Percentiles rank a stretch among this genome's conserved stretches.
phyloP scores from a whole-genome alignment of 2,113 vertebrate species.

The Epinephelus fuscoguttatus region DNA sequence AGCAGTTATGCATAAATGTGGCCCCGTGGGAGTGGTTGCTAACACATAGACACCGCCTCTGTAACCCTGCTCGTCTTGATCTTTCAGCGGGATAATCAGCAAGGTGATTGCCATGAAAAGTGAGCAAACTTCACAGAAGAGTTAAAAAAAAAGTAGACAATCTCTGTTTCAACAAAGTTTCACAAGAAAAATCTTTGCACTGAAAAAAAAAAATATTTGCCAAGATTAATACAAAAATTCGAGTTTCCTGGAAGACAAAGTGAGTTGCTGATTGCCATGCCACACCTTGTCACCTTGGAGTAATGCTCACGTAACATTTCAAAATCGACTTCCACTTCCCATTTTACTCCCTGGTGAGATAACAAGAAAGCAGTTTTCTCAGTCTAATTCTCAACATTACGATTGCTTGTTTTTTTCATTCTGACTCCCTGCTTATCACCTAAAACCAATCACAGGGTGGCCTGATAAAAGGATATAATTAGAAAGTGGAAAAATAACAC shows the following conservation, averaged over 20 bases:
- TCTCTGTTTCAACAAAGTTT: slow-evolving; percentile 60
- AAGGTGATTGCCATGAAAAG: slow-evolving; percentile 59
- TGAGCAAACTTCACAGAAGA: slow-evolving; percentile 50
- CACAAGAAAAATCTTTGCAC: slow-evolving; percentile 9
- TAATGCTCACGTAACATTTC: slow-evolving; percentile 64
- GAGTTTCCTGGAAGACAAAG: slow-evolving; percentile 56
- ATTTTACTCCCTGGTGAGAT: slow-evolving; percentile 65
- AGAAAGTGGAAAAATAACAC: slow-evolving; percentile 73
- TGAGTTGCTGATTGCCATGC: slow-evolving; percentile 47
- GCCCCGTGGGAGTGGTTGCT: slow-evolving; percentile 46
- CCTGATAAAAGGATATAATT: slow-evolving; percentile 80
- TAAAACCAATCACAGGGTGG: slow-evolving; percentile 74
- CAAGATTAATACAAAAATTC: slow-evolving; percentile 55
- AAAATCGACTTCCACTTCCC: slow-evolving; percentile 53
- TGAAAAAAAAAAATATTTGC: slow-evolving; percentile 59
- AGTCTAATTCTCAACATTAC: slow-evolving; percentile 71
- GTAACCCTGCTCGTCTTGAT: slow-evolving; percentile 69
- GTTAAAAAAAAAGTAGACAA: slow-evolving; percentile 41
- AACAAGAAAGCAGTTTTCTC: slow-evolving; percentile 62
- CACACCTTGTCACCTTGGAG: slow-evolving; percentile 63
- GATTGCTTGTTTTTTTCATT: slow-evolving; percentile 66
- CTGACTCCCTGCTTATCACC: slow-evolving; percentile 69
- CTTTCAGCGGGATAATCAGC: slow-evolving; percentile 69
- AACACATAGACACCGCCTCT: slow-evolving; percentile 47
- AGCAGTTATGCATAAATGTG: slow-evolving; percentile 59